Conservation (phyloP, 30 jellyfish, hydroid and myxozoan genomes). For the Cassiopea andromeda region DNA sequence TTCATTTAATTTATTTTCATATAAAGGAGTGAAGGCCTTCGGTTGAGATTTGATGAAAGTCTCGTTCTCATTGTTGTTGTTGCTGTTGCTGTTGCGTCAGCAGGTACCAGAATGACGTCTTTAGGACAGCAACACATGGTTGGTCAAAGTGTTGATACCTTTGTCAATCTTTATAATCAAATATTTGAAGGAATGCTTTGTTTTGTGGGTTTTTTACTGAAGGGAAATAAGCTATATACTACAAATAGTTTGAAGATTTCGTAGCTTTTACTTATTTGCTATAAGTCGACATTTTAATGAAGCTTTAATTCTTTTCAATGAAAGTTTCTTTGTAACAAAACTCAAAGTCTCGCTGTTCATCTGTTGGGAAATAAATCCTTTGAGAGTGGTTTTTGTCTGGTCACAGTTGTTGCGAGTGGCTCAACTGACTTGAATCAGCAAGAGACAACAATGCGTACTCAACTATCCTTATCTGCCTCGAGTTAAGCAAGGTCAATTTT, state of each 20-base stretch:
- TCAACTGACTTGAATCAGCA: conserved; percentile 57
- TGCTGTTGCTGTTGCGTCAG: no score
- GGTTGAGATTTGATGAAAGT: no score
- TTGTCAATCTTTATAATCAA: no score
- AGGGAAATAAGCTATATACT: not conserved
- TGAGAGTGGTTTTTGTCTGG: conserved; percentile 69
- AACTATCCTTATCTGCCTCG: conserved; percentile 11
- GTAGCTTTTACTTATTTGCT: not conserved
- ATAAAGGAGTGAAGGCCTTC: no score
- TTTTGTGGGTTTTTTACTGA: not conserved
- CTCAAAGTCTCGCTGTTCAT: conserved; percentile 55
- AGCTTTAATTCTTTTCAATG: conserved; percentile 38
- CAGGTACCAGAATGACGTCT: no score
- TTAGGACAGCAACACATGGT: no score
- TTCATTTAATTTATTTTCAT: no score
- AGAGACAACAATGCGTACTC: conserved; percentile 49
- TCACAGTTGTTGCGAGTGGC: conserved; percentile 55
- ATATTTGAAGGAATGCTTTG: no score
- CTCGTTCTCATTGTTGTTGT: no score
- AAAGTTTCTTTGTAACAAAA: conserved; percentile 52
- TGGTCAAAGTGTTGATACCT: no score
- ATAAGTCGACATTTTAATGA: not conserved
- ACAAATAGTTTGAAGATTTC: not conserved
- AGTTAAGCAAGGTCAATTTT: conserved; percentile 49
- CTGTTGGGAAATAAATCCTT: conserved; percentile 34